Evolutionary conservation across 2,113 vertebrate genomes (phyloP).

Genomic region (Parotia lawesii): DNA sequence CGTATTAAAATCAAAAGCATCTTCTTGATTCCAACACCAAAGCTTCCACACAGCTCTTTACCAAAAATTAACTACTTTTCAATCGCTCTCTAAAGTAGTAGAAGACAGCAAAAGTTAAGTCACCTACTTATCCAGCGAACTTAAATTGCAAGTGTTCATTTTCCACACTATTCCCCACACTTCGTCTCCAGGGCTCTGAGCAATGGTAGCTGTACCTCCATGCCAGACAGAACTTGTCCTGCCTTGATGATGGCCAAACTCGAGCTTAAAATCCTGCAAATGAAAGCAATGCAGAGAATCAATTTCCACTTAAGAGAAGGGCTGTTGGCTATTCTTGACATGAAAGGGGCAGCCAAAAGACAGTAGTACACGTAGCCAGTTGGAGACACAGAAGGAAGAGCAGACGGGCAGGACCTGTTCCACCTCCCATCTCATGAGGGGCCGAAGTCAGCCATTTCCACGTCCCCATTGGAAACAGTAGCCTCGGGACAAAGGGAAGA

Average conservation of each 20-base stretch:
- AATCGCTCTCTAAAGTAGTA: background rate
- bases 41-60: background rate
- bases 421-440: background rate
- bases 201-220: conserved; percentile 87
- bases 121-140: conserved; percentile 84
- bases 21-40: background rate
- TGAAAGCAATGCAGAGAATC: conserved; percentile 23
- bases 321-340: background rate
- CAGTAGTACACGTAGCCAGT: background rate
- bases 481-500: background rate
- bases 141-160: conserved; percentile 76
- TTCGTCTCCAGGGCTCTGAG: conserved; percentile 78
- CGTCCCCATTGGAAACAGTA: background rate
- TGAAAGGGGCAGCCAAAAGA: background rate
- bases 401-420: fast-evolving
- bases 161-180: conserved; percentile 95
- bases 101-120: conserved; percentile 41
- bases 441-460: background rate
- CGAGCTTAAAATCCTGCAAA: conserved; percentile 83
- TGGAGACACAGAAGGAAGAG: background rate
- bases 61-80: background rate
- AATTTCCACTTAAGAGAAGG: background rate
- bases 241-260: conserved; percentile 80
- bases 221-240: conserved; percentile 77
- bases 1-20: background rate